Evolutionary conservation across 2,888 invertebrate genomes (phyloP), one percentile per base, ranked within the genome.

Genomic region (Lithophane socia): DNA sequence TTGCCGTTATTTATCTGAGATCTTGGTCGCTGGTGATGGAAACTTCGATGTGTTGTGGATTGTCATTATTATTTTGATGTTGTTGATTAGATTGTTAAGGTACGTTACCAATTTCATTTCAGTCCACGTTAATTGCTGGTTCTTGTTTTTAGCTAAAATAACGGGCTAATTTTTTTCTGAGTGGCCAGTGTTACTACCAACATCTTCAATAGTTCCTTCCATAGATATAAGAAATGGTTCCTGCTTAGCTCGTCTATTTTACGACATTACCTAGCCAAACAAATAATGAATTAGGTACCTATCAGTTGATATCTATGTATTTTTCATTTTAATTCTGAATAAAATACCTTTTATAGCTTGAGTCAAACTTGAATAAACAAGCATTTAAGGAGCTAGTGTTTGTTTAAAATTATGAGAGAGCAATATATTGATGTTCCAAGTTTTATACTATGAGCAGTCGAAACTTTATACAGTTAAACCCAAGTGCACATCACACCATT

Each of bases 1-100:
- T 65, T 69, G 29, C 74, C 65, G 74, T 80, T 83, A 80, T 49
- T 44, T 44, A 24, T 64, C 37, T 67, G 68, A 64, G 65, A 84
- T 66, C 49, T 74, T 18, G 70, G 24, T 73, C n/a, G 58, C 29
- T 67, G 16, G n/a, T 52, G 52, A 47, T 69, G 24, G 13, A 9
- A 21, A 21, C 1, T 1, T 58, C 16, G 42, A 0, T n/a, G n/a
- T 54, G 42, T 18, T n/a, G 29, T 24, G 24, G 2, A 61, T 16
- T 54, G 21, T 16, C 12, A 67, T 80, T 37, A 80, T 52, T 66
- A 54, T 68, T 21, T 54, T 42, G 18, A 49, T 44, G 24, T 52
- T 49, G 21, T 56, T 67, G 24, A 60, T 56, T 56, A 9, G 13
- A n/a, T 54, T 61, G 29, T 77, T 24, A 58, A 58, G 24, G 12